Conservation (phyloP, 1,140 invertebrate species). For the Anastrepha ludens region DNA sequence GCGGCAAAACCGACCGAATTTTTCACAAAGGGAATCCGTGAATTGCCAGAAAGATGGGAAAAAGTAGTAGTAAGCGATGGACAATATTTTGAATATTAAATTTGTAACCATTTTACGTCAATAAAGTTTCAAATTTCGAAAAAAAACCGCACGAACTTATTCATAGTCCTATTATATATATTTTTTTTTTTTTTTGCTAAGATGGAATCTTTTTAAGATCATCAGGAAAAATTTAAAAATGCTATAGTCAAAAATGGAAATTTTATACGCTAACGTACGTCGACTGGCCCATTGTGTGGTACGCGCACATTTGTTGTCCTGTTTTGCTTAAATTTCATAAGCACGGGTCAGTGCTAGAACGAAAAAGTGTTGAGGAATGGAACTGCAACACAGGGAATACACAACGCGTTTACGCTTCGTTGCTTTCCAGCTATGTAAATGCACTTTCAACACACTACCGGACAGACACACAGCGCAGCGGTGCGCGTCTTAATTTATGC, state of each 20-base stretch:
- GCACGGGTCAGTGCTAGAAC: neutral
- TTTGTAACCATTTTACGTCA: no score
- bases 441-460: slow-evolving; percentile 43
- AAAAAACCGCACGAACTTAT: no score
- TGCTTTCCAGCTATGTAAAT: slow-evolving; percentile 43
- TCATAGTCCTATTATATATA: no score
- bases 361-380: neutral
- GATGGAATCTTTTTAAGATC: no score
- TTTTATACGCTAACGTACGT: neutral
- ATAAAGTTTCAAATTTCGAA: no score
- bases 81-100: no score
- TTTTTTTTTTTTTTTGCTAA: no score
- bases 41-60: no score
- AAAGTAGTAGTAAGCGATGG: no score
- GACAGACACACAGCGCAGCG: slow-evolving; percentile 26
- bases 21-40: no score
- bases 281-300: neutral
- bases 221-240: no score
- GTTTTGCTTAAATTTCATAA: neutral
- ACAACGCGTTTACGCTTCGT: slow-evolving; percentile 37
- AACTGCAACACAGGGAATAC: neutral
- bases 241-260: neutral
- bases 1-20: no score
- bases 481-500: slow-evolving; percentile 50
- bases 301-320: neutral